These are phyloP conservation scores for Sminthurinus signatus DNA, from an alignment of 1,140 invertebrate genomes.

Conservation along the genomic window DNA sequence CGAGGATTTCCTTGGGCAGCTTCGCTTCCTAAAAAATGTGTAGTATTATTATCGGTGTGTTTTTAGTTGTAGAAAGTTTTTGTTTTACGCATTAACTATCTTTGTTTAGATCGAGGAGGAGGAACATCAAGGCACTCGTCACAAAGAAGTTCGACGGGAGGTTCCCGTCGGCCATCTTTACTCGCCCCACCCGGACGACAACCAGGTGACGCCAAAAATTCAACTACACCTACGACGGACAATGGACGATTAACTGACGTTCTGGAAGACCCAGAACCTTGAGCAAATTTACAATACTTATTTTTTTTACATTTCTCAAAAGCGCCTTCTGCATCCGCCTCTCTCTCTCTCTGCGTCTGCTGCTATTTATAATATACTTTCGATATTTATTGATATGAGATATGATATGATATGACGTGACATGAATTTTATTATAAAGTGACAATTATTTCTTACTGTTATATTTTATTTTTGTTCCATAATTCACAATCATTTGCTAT, in stretches of 20 bases:
- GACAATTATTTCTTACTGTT: too few relatives aligned
- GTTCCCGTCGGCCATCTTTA: conserved; percentile 28
- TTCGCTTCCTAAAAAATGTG: not conserved
- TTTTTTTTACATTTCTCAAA: not conserved
- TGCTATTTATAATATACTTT: not conserved
- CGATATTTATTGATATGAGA: too few relatives aligned
- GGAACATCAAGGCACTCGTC: conserved; percentile 32
- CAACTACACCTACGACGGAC: too few relatives aligned
- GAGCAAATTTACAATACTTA: conserved; percentile 1
- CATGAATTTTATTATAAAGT: too few relatives aligned
- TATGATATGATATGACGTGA: too few relatives aligned
- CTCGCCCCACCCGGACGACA: conserved; percentile 37
- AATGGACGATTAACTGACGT: conserved; percentile 14
- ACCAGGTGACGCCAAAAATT: too few relatives aligned
- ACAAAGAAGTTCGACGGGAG: conserved; percentile 33
- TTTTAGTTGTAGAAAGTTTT: not conserved
- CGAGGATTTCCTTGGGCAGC: too few relatives aligned
- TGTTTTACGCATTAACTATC: not conserved
- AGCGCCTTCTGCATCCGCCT: conserved; percentile 8
- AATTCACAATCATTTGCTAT: too few relatives aligned
- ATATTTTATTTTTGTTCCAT: too few relatives aligned
- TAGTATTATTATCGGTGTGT: too few relatives aligned
- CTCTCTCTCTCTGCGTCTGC: conserved; percentile 6
- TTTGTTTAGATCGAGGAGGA: conserved; percentile 23
- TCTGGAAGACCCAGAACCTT: conserved; percentile 18